These are phyloP conservation scores for Heliconius sara DNA, from an alignment of 2,888 invertebrate species.

Conservation along the genomic window DNA sequence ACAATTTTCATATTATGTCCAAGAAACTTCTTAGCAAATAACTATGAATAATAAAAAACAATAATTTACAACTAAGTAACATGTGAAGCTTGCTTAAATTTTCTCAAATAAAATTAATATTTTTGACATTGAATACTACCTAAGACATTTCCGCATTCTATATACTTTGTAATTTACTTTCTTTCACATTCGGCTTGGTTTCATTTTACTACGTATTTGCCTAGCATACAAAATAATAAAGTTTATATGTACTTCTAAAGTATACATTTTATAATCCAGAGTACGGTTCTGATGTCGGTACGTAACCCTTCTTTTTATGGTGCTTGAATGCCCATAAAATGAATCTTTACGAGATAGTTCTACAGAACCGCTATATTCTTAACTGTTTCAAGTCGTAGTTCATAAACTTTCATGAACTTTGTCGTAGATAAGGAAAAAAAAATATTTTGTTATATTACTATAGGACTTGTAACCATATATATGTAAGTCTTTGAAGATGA, in stretches of 20 bases:
- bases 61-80: no score
- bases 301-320: conserved; percentile 59
- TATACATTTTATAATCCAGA: conserved; percentile 47
- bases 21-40: no score
- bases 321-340: conserved; percentile 64
- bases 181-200: conserved; percentile 26
- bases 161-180: not conserved
- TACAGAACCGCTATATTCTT: conserved; percentile 53
- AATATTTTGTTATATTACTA: conserved; percentile 11
- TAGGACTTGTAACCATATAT: not conserved
- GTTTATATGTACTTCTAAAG: conserved; percentile 41
- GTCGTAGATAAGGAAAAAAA: conserved; percentile 27
- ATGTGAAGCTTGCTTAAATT: no score
- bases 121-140: not conserved
- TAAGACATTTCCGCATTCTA: not conserved
- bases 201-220: conserved; percentile 10
- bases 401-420: conserved; percentile 44
- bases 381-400: conserved; percentile 53
- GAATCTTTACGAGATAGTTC: conserved; percentile 59
- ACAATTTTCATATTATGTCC: no score
- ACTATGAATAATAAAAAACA: no score
- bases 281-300: conserved; percentile 44
- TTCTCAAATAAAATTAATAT: not conserved
- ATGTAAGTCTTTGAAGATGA: not conserved
- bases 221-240: conserved; percentile 26